phyloP scores from a whole-genome alignment of 1,140 invertebrate species.

The Harpegnathos saltator region DNA sequence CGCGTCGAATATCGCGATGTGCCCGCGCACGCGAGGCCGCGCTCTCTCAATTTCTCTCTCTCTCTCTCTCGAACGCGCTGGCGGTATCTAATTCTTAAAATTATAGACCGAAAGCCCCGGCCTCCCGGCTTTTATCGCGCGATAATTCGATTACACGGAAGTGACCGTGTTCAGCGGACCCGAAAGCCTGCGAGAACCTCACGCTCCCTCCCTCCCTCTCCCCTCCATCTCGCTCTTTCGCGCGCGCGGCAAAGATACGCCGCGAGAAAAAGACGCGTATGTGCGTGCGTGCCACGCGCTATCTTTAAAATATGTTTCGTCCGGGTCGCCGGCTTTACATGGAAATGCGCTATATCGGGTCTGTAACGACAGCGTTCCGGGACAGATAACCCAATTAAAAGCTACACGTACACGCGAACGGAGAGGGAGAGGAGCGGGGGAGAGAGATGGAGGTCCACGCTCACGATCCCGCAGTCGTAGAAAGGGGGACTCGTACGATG shows the following conservation, averaged over 20 bases:
- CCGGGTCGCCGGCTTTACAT: conserved; percentile 64
- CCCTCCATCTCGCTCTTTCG: too few relatives aligned
- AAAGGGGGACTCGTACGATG: conserved; percentile 31
- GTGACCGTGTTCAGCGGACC: conserved; percentile 22
- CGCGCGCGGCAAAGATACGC: conserved; percentile 13
- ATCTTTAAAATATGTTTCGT: conserved; percentile 67
- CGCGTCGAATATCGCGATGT: conserved; percentile 3
- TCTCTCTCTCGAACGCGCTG: neutral
- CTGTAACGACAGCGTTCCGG: conserved; percentile 54
- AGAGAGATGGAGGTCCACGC: neutral
- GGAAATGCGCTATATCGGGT: conserved; percentile 66
- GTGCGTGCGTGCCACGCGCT: conserved; percentile 16
- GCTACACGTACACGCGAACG: conserved; percentile 19
- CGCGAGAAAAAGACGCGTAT: conserved; percentile 43
- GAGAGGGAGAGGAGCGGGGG: too few relatives aligned
- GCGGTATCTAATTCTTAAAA: neutral
- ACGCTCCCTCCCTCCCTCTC: too few relatives aligned
- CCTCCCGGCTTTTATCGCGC: neutral
- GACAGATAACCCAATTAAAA: conserved; percentile 74
- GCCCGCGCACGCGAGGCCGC: neutral
- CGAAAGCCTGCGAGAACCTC: conserved; percentile 1
- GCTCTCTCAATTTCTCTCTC: neutral
- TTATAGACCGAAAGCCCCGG: neutral
- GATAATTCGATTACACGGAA: conserved; percentile 19
- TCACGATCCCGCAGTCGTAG: neutral